A percentile compares a stretch with the other conserved stretches of the same genome.
Conservation (phyloP, 2,797 vertebrate species). For the Myotis daubentonii region DNA sequence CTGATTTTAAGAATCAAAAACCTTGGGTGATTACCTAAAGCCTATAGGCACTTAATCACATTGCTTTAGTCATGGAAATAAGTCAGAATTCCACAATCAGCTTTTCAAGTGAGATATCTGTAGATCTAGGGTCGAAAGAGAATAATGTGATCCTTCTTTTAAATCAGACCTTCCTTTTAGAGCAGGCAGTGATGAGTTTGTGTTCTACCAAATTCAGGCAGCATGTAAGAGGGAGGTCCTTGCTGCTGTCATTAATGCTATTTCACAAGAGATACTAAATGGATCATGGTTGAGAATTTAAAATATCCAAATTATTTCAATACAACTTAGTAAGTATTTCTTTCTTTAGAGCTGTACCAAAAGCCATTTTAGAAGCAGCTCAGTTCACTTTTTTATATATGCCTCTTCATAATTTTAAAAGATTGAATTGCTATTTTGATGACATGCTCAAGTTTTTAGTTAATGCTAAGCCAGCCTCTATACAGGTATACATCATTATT, state of each 20-base stretch:
- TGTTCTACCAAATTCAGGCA: neutral
- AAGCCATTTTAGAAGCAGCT: conserved; percentile 31
- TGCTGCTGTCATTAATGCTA: neutral
- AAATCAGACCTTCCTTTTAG: conserved; percentile 34
- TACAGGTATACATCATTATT: neutral
- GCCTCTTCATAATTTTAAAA: conserved; percentile 17
- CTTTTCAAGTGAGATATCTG: conserved; percentile 64
- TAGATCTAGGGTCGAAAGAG: conserved; percentile 54
- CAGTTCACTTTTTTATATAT: neutral
- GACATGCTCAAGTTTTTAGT: neutral
- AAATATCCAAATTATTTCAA: conserved; percentile 30
- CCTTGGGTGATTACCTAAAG: conserved; percentile 74
- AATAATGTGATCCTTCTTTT: conserved; percentile 45
- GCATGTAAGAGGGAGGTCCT: neutral
- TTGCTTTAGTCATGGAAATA: conserved; percentile 73
- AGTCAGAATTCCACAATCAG: conserved; percentile 65
- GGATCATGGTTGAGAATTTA: neutral
- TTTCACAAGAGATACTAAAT: neutral
- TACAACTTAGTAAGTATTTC: conserved; percentile 32
- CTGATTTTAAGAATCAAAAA: conserved; percentile 73
- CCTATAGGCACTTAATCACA: conserved; percentile 78
- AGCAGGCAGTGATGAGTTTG: neutral
- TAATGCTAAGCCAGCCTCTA: neutral
- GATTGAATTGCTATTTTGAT: conserved; percentile 18
- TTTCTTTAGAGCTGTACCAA: conserved; percentile 8